These are phyloP conservation scores for Ceratosolen fusciceps DNA, from an alignment of 1,140 invertebrate genomes.

Conservation along the genomic window DNA sequence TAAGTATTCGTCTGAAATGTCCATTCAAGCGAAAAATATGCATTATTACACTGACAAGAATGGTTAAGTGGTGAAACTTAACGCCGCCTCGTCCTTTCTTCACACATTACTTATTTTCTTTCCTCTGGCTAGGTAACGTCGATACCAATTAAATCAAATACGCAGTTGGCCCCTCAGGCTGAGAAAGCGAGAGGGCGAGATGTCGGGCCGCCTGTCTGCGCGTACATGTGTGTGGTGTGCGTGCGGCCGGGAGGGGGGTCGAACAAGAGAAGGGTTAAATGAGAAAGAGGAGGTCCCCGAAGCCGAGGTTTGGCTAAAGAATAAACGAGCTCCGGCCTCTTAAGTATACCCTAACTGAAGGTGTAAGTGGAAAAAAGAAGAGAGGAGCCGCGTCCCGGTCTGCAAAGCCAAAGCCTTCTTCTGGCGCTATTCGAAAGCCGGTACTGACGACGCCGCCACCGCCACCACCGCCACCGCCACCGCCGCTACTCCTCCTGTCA, in stretches of 20 bases:
- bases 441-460: slow-evolving; percentile 61
- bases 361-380: slow-evolving; percentile 62
- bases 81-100: not conserved
- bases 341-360: slow-evolving; percentile 64
- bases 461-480: too few relatives aligned
- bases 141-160: slow-evolving; percentile 67
- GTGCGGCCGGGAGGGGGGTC: not conserved
- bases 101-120: not conserved
- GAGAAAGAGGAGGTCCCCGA: slow-evolving; percentile 56
- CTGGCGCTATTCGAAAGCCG: slow-evolving; percentile 50
- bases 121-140: slow-evolving; percentile 54
- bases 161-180: slow-evolving; percentile 50
- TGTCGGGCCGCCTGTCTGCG: too few relatives aligned
- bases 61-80: slow-evolving; percentile 4
- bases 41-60: not conserved
- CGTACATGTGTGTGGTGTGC: not conserved
- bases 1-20: not conserved
- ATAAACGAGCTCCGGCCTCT: slow-evolving; percentile 54
- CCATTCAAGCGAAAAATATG: not conserved
- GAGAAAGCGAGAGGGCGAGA: not conserved
- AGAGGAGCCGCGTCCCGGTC: slow-evolving; percentile 42
- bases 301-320: slow-evolving; percentile 58
- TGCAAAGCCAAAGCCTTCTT: slow-evolving; percentile 57
- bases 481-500: too few relatives aligned
- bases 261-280: slow-evolving; percentile 55